phyloP scores from a whole-genome alignment of 2,113 vertebrate species.

The Indicator maculatus region DNA sequence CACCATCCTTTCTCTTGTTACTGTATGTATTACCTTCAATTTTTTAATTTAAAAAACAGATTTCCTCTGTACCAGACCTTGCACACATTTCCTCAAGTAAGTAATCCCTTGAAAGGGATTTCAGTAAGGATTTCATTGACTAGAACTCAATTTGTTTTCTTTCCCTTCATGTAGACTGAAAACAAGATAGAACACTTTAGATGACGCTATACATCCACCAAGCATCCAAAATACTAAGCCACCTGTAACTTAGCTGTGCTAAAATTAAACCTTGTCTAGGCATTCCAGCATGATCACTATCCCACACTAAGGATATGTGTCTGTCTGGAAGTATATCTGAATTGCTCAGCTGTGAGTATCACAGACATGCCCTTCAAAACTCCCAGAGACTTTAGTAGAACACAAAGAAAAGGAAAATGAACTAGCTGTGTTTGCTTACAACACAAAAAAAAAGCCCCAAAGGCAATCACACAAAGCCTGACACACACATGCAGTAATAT shows the following conservation, averaged over 20 bases:
- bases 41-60: neutral
- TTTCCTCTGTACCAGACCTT: neutral
- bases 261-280: neutral
- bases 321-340: conserved; percentile 5
- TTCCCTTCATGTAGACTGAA: neutral
- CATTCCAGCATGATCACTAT: neutral
- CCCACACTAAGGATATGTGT: neutral
- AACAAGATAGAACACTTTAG: neutral
- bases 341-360: conserved; percentile 31
- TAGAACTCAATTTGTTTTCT: neutral
- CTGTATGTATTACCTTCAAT: neutral
- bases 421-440: conserved; percentile 27
- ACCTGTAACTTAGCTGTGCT: neutral
- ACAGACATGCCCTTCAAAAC: conserved; percentile 24
- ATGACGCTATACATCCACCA: neutral
- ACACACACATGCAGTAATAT: conserved; percentile 20
- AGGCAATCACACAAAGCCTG: conserved; percentile 29
- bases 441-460: conserved; percentile 53
- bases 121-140: neutral
- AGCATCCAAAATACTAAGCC: neutral
- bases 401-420: conserved; percentile 37
- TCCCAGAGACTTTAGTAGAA: conserved; percentile 27
- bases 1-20: neutral
- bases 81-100: neutral
- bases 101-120: neutral